Conservation (phyloP, 2,113 vertebrate species). For the Patagioenas fasciata region DNA sequence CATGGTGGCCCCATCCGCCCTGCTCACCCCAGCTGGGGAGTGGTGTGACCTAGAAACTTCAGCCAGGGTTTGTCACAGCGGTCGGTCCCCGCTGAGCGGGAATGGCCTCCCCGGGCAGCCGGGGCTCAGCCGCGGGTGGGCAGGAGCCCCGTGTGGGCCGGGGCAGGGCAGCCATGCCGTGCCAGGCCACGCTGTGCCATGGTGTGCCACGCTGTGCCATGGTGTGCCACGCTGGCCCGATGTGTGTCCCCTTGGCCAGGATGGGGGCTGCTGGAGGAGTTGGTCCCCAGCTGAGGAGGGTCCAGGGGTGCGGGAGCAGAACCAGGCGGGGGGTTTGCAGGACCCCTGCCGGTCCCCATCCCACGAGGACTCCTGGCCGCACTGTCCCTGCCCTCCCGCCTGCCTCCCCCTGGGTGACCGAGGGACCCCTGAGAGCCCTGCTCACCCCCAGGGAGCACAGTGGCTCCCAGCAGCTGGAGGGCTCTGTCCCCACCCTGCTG, state of each 20-base stretch:
- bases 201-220: neutral
- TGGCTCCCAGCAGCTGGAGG: too few species aligned
- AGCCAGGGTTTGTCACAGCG: neutral
- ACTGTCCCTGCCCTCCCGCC: neutral
- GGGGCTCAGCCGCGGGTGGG: rapidly evolving
- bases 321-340: rapidly evolving
- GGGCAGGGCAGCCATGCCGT: neutral
- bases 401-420: neutral
- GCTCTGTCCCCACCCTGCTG: neutral
- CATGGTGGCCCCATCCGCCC: neutral
- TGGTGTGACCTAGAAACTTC: neutral
- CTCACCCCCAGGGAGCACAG: neutral
- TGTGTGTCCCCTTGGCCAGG: neutral
- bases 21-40: neutral
- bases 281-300: neutral
- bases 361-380: neutral
- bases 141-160: neutral
- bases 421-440: neutral
- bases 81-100: rapidly evolving
- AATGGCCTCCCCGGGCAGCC: neutral
- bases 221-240: neutral
- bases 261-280: neutral
- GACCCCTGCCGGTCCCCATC: neutral
- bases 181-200: neutral
- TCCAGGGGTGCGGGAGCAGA: rapidly evolving